Evolutionary conservation across 1,140 invertebrate species (phyloP).

Genomic region (Drosophila auraria): DNA sequence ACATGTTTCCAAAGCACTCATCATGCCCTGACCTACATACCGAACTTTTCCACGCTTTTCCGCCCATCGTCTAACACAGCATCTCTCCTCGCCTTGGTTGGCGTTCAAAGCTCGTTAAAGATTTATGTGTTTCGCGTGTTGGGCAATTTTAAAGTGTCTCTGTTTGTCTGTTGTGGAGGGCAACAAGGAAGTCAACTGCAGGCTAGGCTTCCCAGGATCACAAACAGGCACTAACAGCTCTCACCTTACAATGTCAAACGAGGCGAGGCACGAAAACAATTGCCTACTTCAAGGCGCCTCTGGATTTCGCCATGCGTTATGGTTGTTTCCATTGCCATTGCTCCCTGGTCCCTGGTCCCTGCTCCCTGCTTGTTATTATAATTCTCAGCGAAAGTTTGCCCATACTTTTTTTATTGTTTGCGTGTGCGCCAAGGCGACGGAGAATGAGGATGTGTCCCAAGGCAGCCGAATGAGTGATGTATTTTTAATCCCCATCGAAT

Average conservation of each 20-base stretch:
- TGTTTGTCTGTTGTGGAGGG: slow-evolving; percentile 14
- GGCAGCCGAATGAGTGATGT: slow-evolving; percentile 26
- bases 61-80: not conserved
- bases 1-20: slow-evolving; percentile 1
- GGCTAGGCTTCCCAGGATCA: slow-evolving; percentile 12
- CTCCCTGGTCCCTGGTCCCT: not conserved
- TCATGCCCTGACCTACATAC: slow-evolving; percentile 33
- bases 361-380: slow-evolving; percentile 58
- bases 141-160: slow-evolving; percentile 58
- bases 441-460: slow-evolving; percentile 14
- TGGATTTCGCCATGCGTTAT: slow-evolving; percentile 23
- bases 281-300: slow-evolving; percentile 62
- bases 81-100: not conserved
- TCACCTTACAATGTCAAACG: slow-evolving; percentile 44
- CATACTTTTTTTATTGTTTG: slow-evolving; percentile 54
- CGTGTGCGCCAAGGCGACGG: slow-evolving; percentile 49
- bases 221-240: slow-evolving; percentile 12
- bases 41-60: slow-evolving; percentile 16
- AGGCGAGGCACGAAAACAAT: slow-evolving; percentile 63
- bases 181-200: slow-evolving; percentile 57
- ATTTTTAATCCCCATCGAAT: slow-evolving; percentile 35
- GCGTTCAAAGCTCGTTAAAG: slow-evolving; percentile 61
- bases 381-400: slow-evolving; percentile 56
- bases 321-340: slow-evolving; percentile 8
- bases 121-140: slow-evolving; percentile 65